Conservation (phyloP, 1,140 invertebrate species). For the Brachionus plicatilis region DNA sequence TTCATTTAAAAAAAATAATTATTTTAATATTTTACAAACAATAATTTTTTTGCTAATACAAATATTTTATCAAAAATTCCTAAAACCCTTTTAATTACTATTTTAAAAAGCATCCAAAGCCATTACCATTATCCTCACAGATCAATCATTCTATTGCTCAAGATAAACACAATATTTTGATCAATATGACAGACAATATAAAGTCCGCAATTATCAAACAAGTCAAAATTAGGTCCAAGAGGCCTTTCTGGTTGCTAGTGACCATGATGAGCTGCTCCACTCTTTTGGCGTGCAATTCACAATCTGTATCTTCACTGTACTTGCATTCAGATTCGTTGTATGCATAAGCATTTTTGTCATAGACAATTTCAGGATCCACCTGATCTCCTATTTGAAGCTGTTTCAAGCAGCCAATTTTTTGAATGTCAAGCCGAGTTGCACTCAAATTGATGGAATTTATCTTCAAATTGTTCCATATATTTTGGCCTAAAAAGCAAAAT, state of each 20-base stretch:
- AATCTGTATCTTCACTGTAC: not conserved
- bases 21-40: no score
- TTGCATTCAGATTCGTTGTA: not conserved
- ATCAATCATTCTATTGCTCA: not conserved
- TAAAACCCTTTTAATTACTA: no score
- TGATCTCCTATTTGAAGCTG: not conserved
- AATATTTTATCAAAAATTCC: no score
- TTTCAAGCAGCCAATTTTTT: not conserved
- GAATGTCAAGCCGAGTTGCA: not conserved
- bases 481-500: not conserved
- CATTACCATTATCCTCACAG: not conserved
- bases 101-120: no score
- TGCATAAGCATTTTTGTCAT: not conserved
- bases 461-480: not conserved
- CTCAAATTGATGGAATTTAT: not conserved
- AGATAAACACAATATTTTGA: not conserved
- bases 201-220: not conserved
- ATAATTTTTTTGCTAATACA: no score
- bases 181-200: not conserved
- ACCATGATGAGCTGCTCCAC: not conserved
- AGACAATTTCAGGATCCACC: not conserved
- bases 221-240: not conserved
- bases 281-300: not conserved
- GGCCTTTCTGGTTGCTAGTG: not conserved
- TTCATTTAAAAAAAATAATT: no score